Conservation (phyloP, 2,888 invertebrate species). For the Callimorpha dominula region DNA sequence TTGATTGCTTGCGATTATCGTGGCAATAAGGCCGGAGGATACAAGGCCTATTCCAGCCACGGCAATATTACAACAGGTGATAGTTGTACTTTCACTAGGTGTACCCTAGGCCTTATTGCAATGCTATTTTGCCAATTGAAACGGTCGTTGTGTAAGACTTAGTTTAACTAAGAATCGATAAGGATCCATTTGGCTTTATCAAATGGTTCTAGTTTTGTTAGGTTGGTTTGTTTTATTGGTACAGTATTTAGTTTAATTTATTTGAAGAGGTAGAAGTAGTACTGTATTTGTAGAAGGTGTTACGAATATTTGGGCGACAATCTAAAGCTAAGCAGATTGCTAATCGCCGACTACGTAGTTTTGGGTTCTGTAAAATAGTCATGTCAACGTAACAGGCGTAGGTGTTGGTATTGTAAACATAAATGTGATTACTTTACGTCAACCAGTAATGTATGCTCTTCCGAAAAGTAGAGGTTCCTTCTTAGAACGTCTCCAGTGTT, state of each 20-base stretch:
- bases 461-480: no score
- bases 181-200: conserved; percentile 16
- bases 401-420: no score
- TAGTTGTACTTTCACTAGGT: conserved; percentile 57
- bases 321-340: not conserved
- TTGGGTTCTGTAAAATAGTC: not conserved
- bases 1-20: conserved; percentile 54
- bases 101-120: conserved; percentile 43
- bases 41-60: conserved; percentile 42
- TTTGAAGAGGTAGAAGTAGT: not conserved
- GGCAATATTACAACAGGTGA: conserved; percentile 45
- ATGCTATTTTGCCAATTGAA: conserved; percentile 46
- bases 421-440: no score
- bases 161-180: conserved; percentile 36
- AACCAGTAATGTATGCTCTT: no score
- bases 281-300: not conserved
- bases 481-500: no score
- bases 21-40: conserved; percentile 52
- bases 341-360: not conserved
- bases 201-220: not conserved
- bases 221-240: not conserved
- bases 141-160: conserved; percentile 38
- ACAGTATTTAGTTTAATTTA: not conserved
- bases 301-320: not conserved
- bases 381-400: no score